These are phyloP conservation scores for Loriculus beryllinus DNA, from an alignment of 2,797 vertebrate species.

Conservation along the genomic window DNA sequence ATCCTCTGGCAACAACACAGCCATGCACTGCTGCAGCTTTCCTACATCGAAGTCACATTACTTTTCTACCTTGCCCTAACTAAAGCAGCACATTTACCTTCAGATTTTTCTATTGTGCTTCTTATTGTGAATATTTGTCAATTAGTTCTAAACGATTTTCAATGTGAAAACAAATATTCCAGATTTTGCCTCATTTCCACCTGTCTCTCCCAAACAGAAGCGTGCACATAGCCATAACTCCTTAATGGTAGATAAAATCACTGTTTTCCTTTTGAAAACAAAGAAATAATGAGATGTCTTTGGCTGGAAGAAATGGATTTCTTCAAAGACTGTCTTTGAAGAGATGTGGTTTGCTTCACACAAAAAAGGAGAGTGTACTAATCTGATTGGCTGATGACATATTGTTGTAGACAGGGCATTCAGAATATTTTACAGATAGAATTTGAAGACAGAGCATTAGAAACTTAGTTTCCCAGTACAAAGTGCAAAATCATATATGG, in stretches of 20 bases:
- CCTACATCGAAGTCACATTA: neutral
- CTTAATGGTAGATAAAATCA: neutral
- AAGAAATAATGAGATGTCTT: neutral
- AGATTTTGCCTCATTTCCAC: neutral
- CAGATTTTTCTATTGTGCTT: neutral
- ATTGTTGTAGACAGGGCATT: neutral
- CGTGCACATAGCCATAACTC: neutral
- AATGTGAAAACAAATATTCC: neutral
- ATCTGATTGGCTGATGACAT: neutral
- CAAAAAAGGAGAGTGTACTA: neutral
- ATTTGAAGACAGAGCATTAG: neutral
- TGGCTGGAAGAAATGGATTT: neutral
- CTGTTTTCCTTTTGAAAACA: neutral
- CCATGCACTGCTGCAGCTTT: neutral
- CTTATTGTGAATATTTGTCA: neutral
- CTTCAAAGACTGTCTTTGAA: neutral
- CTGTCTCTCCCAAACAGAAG: neutral
- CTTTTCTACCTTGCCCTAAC: neutral
- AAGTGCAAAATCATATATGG: neutral
- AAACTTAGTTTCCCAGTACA: neutral
- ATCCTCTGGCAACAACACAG: neutral
- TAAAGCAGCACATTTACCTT: neutral
- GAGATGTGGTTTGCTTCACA: neutral
- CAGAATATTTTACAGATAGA: neutral
- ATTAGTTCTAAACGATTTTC: neutral